phyloP scores from a whole-genome alignment of 2,888 invertebrate genomes.

The Escarpia spicata region DNA sequence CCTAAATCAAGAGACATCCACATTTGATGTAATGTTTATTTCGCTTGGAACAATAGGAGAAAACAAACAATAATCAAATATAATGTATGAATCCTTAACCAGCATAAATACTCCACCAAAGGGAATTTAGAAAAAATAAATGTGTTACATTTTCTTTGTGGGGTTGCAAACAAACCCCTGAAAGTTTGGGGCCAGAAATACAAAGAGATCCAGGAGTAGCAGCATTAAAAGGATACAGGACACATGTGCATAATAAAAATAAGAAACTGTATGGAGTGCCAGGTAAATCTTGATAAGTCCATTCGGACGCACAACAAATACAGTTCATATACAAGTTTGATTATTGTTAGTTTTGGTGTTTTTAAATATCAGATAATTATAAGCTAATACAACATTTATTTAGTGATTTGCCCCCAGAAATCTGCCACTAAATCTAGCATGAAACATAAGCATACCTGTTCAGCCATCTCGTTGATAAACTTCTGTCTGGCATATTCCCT shows the following conservation, averaged over 20 bases:
- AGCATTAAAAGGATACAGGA: too few species aligned
- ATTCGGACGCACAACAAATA: too few species aligned
- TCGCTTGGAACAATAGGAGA: neutral
- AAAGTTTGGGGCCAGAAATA: too few species aligned
- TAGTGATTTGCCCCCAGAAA: constrained; percentile 7
- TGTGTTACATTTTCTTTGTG: too few species aligned
- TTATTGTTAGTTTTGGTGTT: neutral
- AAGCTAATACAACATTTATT: neutral
- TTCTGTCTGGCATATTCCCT: constrained; percentile 97
- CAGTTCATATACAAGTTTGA: too few species aligned
- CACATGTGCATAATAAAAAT: too few species aligned
- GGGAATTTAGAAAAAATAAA: neutral
- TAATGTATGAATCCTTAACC: neutral
- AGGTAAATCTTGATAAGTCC: too few species aligned
- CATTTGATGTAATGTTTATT: neutral
- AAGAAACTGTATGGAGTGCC: too few species aligned
- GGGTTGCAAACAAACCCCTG: too few species aligned
- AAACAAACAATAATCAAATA: neutral
- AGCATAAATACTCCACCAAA: neutral
- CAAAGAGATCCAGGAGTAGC: too few species aligned
- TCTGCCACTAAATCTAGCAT: neutral
- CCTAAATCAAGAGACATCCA: constrained; percentile 68
- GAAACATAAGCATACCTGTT: constrained; percentile 71
- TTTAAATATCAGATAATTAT: neutral
- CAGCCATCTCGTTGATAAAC: constrained; percentile 87